Evolutionary conservation across 2,888 invertebrate species (phyloP).

Genomic region (Hypomecis atomaria): DNA sequence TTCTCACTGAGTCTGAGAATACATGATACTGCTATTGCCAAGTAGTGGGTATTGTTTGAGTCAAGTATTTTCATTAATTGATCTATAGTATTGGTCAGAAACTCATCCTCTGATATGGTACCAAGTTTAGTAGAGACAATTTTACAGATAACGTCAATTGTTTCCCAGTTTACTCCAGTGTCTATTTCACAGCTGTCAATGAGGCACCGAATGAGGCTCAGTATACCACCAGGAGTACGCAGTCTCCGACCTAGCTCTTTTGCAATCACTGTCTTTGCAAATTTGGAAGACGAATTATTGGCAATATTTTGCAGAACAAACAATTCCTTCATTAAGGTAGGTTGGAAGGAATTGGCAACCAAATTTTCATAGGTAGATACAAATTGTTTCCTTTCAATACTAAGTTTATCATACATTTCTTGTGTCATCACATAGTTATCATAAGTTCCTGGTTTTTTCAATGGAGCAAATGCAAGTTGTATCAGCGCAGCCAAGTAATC

Average conservation of each 20-base stretch:
- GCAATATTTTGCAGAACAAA: conserved; percentile 85
- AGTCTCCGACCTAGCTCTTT: conserved; percentile 86
- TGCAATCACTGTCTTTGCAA: conserved; percentile 86
- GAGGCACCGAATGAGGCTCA: conserved; percentile 86
- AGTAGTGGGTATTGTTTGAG: conserved; percentile 71
- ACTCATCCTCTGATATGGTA: conserved; percentile 69
- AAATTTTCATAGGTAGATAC: conserved; percentile 77
- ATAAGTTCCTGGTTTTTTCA: conserved; percentile 84
- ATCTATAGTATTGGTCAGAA: conserved; percentile 80
- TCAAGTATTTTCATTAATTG: conserved; percentile 81
- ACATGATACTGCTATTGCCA: conserved; percentile 83
- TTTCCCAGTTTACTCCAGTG: conserved; percentile 86
- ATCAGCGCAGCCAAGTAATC: conserved; percentile 88
- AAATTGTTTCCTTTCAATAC: conserved; percentile 80
- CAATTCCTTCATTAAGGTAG: conserved; percentile 87
- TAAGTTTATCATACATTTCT: conserved; percentile 81
- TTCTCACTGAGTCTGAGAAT: conserved; percentile 79
- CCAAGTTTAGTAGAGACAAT: conserved; percentile 85
- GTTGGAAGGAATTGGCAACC: conserved; percentile 83
- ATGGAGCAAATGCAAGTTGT: conserved; percentile 88
- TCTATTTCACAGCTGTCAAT: conserved; percentile 84
- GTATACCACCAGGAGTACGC: conserved; percentile 86
- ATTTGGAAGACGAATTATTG: conserved; percentile 82
- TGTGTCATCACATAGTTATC: conserved; percentile 81
- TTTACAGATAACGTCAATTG: conserved; percentile 87